A percentile compares a stretch with the other conserved stretches of the same genome.
phyloP scores from a whole-genome alignment of 2,797 vertebrate genomes.

The Epinephelus coioides region DNA sequence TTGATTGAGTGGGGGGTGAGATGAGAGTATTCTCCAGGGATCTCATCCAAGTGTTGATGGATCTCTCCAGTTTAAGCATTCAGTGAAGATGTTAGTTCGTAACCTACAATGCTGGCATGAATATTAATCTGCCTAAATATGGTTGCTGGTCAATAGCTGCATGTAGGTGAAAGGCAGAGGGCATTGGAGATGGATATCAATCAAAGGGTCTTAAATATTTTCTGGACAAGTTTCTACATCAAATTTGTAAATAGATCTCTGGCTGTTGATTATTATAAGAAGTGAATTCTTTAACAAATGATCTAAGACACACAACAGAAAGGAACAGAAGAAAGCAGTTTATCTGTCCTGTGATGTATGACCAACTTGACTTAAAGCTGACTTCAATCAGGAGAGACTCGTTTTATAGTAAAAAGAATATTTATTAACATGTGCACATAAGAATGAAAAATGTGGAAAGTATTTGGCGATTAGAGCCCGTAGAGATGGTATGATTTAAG shows the following conservation, averaged over 20 bases:
- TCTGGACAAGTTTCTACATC: neutral
- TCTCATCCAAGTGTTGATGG: slow-evolving; percentile 39
- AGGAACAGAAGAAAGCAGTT: neutral
- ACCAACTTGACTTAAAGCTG: too few species aligned
- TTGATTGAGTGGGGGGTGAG: slow-evolving; percentile 16
- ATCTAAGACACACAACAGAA: neutral
- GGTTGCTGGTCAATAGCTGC: neutral
- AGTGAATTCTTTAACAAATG: neutral
- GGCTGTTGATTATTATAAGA: neutral
- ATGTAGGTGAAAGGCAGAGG: neutral
- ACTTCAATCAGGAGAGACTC: too few species aligned
- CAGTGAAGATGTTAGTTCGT: neutral
- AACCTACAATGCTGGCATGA: neutral
- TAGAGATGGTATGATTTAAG: too few species aligned
- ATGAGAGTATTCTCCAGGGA: slow-evolving; percentile 21
- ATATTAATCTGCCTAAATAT: neutral
- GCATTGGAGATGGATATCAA: neutral
- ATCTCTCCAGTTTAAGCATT: slow-evolving; percentile 21
- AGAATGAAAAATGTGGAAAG: too few species aligned
- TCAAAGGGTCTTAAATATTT: neutral
- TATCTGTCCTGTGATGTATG: neutral
- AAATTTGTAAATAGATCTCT: slow-evolving; percentile 10
- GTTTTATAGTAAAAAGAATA: too few species aligned
- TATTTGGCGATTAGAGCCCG: too few species aligned
- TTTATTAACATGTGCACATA: too few species aligned